These are phyloP conservation scores for Mylabris phalerata DNA, from an alignment of 1,140 invertebrate genomes.

Conservation along the genomic window DNA sequence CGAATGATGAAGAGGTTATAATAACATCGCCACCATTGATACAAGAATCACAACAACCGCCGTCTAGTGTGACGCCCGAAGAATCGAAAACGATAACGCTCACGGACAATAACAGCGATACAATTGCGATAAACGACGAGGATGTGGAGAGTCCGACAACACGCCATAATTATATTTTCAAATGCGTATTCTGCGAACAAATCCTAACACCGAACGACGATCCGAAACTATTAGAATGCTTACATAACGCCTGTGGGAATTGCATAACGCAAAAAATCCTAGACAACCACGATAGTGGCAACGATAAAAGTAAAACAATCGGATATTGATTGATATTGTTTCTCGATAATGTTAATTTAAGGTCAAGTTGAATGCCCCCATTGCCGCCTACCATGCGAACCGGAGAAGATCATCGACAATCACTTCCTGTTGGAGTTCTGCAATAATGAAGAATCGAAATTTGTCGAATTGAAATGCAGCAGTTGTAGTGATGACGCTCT, in stretches of 20 bases:
- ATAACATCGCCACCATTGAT: too few species aligned
- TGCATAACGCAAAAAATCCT: conserved; percentile 68
- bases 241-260: conserved; percentile 73
- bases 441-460: conserved; percentile 40
- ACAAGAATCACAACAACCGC: too few species aligned
- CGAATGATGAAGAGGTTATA: too few species aligned
- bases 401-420: conserved; percentile 63
- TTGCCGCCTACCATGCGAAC: conserved; percentile 32
- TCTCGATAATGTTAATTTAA: conserved; percentile 2
- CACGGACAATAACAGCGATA: conserved; percentile 4
- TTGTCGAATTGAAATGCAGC: conserved; percentile 67
- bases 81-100: conserved; percentile 2
- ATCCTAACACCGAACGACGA: conserved; percentile 51
- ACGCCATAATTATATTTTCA: conserved; percentile 44
- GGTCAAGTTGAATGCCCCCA: conserved; percentile 32
- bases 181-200: conserved; percentile 65
- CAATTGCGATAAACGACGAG: conserved; percentile 29
- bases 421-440: conserved; percentile 61
- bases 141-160: conserved; percentile 49
- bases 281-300: conserved; percentile 46
- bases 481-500: conserved; percentile 75
- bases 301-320: conserved; percentile 21
- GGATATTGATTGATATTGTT: not conserved
- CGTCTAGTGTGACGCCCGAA: not conserved
- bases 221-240: conserved; percentile 76